These are phyloP conservation scores for Leuciscus waleckii DNA, from an alignment of 2,797 vertebrate genomes.

Conservation along the genomic window DNA sequence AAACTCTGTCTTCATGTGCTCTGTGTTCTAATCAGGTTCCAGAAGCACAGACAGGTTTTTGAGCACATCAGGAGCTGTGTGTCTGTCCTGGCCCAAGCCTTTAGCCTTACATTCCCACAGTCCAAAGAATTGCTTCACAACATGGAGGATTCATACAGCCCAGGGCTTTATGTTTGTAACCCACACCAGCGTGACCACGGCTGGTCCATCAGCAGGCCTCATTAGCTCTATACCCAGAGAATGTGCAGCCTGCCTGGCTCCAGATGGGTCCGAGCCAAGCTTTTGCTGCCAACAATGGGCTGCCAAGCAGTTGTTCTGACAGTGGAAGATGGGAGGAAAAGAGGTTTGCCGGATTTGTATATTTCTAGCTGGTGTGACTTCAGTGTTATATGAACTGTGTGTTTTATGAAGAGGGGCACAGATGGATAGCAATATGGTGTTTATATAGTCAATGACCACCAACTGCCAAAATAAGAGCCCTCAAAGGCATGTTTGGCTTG, in stretches of 20 bases:
- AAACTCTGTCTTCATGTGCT: slow-evolving; percentile 43
- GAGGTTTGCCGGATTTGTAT: slow-evolving; percentile 64
- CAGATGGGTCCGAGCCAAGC: slow-evolving; percentile 81
- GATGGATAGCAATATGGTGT: slow-evolving; percentile 33
- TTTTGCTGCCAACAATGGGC: slow-evolving; percentile 81
- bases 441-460: slow-evolving; percentile 6
- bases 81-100: slow-evolving; percentile 62
- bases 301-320: slow-evolving; percentile 83
- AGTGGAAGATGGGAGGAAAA: slow-evolving; percentile 72
- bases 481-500: not conserved
- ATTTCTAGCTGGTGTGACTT: slow-evolving; percentile 76
- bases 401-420: slow-evolving; percentile 31
- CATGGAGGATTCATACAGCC: slow-evolving; percentile 77
- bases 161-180: slow-evolving; percentile 87
- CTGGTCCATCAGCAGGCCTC: slow-evolving; percentile 80
- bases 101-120: slow-evolving; percentile 77
- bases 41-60: slow-evolving; percentile 56
- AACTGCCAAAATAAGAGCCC: slow-evolving; percentile 27
- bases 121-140: slow-evolving; percentile 82
- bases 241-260: slow-evolving; percentile 84
- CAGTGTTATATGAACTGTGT: slow-evolving; percentile 39
- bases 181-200: slow-evolving; percentile 81
- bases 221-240: slow-evolving; percentile 83
- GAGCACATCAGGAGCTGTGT: slow-evolving; percentile 71
- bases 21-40: slow-evolving; percentile 45